A percentile compares a stretch with the other conserved stretches of the same genome.
Conservation (phyloP, 92 coral and sea anemone genomes). For the Phenganax marumi region DNA sequence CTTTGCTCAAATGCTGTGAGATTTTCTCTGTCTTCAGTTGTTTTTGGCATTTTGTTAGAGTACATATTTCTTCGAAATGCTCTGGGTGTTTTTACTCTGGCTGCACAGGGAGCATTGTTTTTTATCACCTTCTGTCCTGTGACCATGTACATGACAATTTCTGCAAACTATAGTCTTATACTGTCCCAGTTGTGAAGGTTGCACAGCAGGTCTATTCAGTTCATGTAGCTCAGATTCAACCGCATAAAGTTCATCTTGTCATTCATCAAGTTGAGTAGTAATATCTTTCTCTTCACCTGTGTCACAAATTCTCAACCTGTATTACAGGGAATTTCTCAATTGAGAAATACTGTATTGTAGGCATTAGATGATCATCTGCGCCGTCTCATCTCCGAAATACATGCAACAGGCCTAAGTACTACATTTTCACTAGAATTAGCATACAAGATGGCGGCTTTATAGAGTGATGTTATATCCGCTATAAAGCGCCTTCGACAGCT, state of each 20-base stretch:
- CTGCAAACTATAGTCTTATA: slow-evolving; percentile 4
- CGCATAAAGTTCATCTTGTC: not conserved
- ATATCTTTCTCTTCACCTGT: not conserved
- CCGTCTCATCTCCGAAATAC: no score
- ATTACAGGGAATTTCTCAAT: no score
- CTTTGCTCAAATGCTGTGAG: slow-evolving; percentile 49
- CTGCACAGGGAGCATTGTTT: not conserved
- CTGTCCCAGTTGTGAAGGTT: not conserved
- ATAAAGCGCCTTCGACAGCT: slow-evolving; percentile 13
- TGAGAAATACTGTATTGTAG: no score
- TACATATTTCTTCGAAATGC: slow-evolving; percentile 46
- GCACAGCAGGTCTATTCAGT: not conserved
- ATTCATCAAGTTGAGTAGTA: not conserved
- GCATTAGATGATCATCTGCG: no score
- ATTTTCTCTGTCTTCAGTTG: slow-evolving; percentile 36
- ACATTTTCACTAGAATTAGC: no score
- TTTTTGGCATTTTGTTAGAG: slow-evolving; percentile 13
- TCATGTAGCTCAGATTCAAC: not conserved
- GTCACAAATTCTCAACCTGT: no score
- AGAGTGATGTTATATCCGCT: slow-evolving; percentile 18
- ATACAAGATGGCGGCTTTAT: no score
- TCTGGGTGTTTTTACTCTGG: slow-evolving; percentile 49
- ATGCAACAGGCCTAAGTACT: no score
- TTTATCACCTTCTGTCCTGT: not conserved
- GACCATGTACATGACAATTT: slow-evolving; percentile 13